phyloP scores from a whole-genome alignment of 2,113 vertebrate species.

The Motacilla tschutschensis region DNA sequence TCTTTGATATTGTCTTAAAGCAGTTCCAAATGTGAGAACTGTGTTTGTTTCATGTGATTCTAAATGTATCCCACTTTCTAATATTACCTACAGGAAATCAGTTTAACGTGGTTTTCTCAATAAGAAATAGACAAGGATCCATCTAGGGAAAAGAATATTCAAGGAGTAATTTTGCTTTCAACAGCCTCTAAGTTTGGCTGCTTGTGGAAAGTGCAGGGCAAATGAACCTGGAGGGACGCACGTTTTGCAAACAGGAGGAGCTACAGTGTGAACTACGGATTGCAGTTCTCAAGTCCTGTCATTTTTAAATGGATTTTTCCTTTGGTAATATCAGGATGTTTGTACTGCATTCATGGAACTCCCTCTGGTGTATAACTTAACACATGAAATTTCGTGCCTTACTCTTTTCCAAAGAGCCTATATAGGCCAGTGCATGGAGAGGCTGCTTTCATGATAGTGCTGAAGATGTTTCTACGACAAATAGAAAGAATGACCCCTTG shows the following conservation, averaged over 20 bases:
- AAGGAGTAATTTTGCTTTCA: not conserved
- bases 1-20: not conserved
- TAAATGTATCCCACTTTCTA: not conserved
- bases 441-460: constrained; percentile 20
- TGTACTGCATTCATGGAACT: constrained; percentile 74
- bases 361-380: constrained; percentile 77
- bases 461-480: constrained; percentile 57
- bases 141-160: not conserved
- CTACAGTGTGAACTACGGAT: constrained; percentile 8
- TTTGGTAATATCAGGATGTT: constrained; percentile 63
- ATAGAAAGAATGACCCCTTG: constrained; percentile 35
- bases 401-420: constrained; percentile 33
- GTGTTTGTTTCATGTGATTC: not conserved
- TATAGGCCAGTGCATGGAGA: constrained; percentile 22
- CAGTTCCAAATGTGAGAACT: constrained; percentile 34
- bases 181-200: not conserved
- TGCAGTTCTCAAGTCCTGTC: constrained; percentile 17
- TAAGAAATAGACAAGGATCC: not conserved
- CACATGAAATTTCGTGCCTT: constrained; percentile 69
- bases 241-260: constrained; percentile 15
- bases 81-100: not conserved
- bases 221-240: not conserved
- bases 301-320: constrained; percentile 70
- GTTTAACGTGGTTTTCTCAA: not conserved
- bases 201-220: constrained; percentile 19